These are phyloP conservation scores for Metopolophium dirhodum DNA, from an alignment of 1,140 invertebrate genomes.

Conservation along the genomic window DNA sequence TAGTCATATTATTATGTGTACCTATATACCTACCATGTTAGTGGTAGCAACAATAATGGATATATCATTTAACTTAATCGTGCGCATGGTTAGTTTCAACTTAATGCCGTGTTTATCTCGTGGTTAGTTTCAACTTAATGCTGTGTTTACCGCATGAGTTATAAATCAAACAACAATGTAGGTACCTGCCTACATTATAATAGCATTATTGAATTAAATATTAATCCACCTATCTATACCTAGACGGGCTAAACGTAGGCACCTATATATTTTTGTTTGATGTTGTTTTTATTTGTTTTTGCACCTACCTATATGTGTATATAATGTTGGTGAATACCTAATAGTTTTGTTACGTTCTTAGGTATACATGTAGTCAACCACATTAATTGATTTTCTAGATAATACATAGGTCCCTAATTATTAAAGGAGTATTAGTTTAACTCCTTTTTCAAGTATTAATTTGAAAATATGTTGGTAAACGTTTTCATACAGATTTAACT, in stretches of 20 bases:
- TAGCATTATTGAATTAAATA: not conserved
- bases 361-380: not conserved
- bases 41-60: not conserved
- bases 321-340: not conserved
- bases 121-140: conserved; percentile 5
- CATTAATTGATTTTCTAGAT: not conserved
- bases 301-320: not conserved
- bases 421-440: not conserved
- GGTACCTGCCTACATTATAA: not conserved
- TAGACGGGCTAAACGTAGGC: not conserved
- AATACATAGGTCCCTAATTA: not conserved
- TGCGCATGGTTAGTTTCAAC: not conserved
- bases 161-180: conserved; percentile 37
- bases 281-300: too few species aligned
- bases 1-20: not conserved
- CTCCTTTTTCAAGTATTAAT: not conserved
- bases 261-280: too few species aligned
- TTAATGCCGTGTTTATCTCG: conserved; percentile 7
- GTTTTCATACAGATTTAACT: not conserved
- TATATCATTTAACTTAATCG: not conserved
- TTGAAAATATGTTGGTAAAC: not conserved
- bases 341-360: too few species aligned
- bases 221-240: not conserved
- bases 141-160: not conserved
- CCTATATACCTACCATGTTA: not conserved